Evolutionary conservation across 1,140 invertebrate genomes (phyloP), one percentile per base, ranked within the genome.

Genomic region (Euwallacea fornicatus): DNA sequence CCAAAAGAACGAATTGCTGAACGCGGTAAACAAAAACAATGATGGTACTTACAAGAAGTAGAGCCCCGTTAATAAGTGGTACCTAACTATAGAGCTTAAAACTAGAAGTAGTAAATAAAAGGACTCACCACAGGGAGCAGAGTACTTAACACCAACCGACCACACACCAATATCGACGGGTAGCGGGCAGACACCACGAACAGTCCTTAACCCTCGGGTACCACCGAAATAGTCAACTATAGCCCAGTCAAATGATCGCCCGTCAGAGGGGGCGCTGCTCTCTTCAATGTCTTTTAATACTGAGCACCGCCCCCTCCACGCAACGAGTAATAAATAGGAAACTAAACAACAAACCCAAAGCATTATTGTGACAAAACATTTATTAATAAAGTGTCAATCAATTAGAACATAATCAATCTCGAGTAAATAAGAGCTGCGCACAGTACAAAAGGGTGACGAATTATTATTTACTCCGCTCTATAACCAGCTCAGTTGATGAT

Each of bases 311-410:
- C 21, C 21, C 46, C 46, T 50, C 46, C 2, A 50, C 67, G 66
- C 69, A 76, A 72, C 73, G 66, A 33, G 21, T 33, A 33, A 78
- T 71, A 77, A 21, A 59, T 33, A 43, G 42, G 75, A 75, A 78
- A 75, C 75, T 77, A 78, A 81, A 81, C 79, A 81, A 79, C 76
- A 81, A 80, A 80, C 80, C 80, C 80, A 81, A 81, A 61, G 80
- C 80, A 81, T 81, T 81, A 81, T 79, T 80, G 79, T 80, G 79
- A 81, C 80, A 79, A 80, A 70, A 81, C 80, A 81, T 81, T 81
- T 81, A 81, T 81, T 81, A 80, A 79, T 81, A 74, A 77, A 80
- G 78, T 80, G 78, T 80, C 80, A 78, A 77, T 77, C 46, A 76
- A 80, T 81, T 79, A 80, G 79, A 78, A 79, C 79, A 79, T 78